Evolutionary conservation across 2,113 vertebrate species (phyloP).

Genomic region (Alectura lathami): DNA sequence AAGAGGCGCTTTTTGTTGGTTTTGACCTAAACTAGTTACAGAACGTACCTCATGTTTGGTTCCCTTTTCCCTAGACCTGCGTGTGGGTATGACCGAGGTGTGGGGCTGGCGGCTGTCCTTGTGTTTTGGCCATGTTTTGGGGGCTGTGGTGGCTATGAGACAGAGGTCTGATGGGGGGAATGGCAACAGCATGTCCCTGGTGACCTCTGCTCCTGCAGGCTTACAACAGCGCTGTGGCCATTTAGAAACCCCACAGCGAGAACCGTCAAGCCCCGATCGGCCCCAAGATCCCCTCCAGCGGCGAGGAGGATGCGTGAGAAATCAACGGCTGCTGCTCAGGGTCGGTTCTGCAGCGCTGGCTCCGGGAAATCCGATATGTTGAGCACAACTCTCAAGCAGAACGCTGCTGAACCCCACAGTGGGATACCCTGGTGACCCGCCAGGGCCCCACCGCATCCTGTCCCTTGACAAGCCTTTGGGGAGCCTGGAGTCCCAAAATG

Average conservation of each 20-base stretch:
- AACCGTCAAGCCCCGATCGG: too few species aligned
- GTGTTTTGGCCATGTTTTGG: too few species aligned
- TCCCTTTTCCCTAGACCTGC: background rate
- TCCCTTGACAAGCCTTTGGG: too few species aligned
- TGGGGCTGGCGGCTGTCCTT: too few species aligned
- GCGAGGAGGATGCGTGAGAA: background rate
- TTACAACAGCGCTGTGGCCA: background rate
- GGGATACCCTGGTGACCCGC: too few species aligned
- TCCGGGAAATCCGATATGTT: background rate
- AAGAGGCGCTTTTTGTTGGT: background rate
- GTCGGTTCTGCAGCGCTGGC: background rate
- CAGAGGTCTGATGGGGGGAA: too few species aligned
- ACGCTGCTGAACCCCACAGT: background rate
- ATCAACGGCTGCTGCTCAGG: background rate
- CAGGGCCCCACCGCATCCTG: too few species aligned
- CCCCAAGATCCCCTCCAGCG: accelerated
- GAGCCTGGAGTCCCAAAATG: background rate
- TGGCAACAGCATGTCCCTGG: background rate
- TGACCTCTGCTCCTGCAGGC: background rate
- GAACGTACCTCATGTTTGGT: background rate
- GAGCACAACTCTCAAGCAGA: accelerated
- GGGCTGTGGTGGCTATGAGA: too few species aligned
- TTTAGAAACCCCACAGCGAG: too few species aligned
- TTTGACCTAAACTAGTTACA: background rate
- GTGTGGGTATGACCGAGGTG: too few species aligned